Base-by-base conservation (phyloP, 2,888 invertebrate species). In the Beris morrisii region DNA sequence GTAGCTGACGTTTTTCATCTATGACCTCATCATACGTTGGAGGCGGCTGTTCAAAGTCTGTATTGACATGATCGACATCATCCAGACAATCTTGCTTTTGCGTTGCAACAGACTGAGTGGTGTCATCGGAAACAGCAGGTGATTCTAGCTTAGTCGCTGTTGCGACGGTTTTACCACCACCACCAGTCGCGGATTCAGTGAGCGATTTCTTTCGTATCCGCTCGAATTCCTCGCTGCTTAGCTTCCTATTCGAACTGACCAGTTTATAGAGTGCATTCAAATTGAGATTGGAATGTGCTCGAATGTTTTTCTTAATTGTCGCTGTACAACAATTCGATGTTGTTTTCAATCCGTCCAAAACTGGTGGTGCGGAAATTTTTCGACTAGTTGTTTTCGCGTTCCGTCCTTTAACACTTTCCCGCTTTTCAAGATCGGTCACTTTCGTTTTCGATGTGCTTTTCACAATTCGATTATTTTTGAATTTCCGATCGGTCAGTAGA, bases 381-480 rank as follows among this genome's bases (percentile, higher is more conserved):
- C 76, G 73, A 38, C 9, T 38, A 9, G 70, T 71, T 57, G 72
- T 74, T n/a, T 73, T 73, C 7, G 71, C 71, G 44, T 74, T 75
- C 4, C 61, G 61, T 12, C 52, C 28, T 38, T 61, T 61, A 5
- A 74, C 59, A 64, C 74, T 75, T 38, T 75, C 75, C 9, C 75
- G 71, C 52, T 75, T 74, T 30, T 75, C 76, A 11, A 75, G 66
- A 56, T 75, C 75, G 45, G 63, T 66, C 43, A 78, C 71, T 73
- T 78, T 78, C 5, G 73, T 74, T 68, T 78, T 78, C 1, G 78
- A 78, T 9, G 77, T 75, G 66, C 77, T 77, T 69, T 78, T 78
- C 70, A 76, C 76, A 38, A 79, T 75, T 44, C 78, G 77, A 72
- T 78, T 78, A 50, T 76, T 76, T 66, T 76, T 77, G 52, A 75